Conservation (phyloP, 1,140 invertebrate species). For the Scylla paramamosain region DNA sequence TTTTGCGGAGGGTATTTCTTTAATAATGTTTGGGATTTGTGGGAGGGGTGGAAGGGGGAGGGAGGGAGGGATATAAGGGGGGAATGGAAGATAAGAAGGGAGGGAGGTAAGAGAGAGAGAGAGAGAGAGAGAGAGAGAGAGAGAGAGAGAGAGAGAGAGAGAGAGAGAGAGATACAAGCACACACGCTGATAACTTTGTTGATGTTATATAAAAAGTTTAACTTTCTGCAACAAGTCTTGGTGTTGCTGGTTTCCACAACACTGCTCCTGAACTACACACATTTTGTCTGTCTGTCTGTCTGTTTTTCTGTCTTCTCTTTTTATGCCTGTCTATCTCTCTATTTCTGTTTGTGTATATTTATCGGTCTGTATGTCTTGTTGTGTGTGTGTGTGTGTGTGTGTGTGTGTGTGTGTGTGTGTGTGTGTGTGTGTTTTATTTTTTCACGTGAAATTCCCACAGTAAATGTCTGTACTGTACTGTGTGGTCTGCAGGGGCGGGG, state of each 20-base stretch:
- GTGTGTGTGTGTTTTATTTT: neutral
- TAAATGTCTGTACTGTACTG: neutral
- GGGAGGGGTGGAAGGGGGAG: neutral
- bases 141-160: neutral
- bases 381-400: conserved; percentile 49
- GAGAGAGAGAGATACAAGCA: neutral
- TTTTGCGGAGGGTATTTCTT: no score
- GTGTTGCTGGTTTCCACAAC: neutral
- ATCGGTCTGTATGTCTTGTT: conserved; percentile 33
- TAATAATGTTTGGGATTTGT: no score
- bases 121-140: neutral
- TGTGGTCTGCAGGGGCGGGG: neutral
- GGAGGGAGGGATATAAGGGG: neutral
- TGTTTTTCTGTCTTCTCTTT: no score
- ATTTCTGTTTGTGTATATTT: no score
- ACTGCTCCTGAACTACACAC: no score
- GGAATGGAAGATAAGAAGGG: neutral
- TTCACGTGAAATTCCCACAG: neutral
- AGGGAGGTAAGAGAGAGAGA: neutral
- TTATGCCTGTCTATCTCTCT: no score
- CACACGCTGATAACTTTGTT: neutral
- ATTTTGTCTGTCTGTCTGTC: no score
- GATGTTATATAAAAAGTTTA: neutral
- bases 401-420: conserved; percentile 55
- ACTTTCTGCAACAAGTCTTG: neutral